Base-by-base conservation (phyloP, 2,113 vertebrate genomes). In the Perognathus longimembris region DNA sequence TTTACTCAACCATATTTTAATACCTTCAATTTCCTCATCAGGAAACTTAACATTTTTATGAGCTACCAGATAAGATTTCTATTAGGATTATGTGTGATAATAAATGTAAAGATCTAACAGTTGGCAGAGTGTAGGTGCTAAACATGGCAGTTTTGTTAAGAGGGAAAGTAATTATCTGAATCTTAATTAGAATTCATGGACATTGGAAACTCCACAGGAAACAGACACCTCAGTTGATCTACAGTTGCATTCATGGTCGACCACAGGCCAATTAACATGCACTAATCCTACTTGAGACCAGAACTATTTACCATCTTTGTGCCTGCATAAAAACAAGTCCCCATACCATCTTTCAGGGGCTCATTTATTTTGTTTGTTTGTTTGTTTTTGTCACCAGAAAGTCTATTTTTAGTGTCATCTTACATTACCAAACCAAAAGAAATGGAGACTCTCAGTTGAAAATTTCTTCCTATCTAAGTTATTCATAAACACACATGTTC, bases 381-480 rank as follows among this genome's bases (percentile, higher is more conserved):
- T 59, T 20, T 71, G 2, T 26, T 76, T 91, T 40, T 40, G 54
- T 92, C n/a, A 66, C 3, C 21, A 83, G 30, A 92, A 92, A 30
- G 21, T n/a, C 32, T 30, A 20, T 77, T 71, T 90, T 63, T 42
- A 76, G 8, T 14, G 42, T 20, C 67, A 4, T 12, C 83, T 24
- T 40, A 71, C 67, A 28, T 1, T 30, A 61, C 0, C 67, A 1
- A 66, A 75, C 4, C n/a, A 87, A 80, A 85, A 22, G 12, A 76
- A 85, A 67, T 22, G 64, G 91, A 71, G 92, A 64, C 8, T 30
- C 17, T 89, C 66, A 76, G n/a, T 7, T 73, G 18, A 67, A 93
- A 63, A 21, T 15, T 77, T 77, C 50, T 30, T 90, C 21, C 14
- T 38, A 57, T 36, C 15, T 57, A 76, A 57, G 24, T 42, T 59